Conservation (phyloP, 2,888 invertebrate species). For the Idaea straminata region DNA sequence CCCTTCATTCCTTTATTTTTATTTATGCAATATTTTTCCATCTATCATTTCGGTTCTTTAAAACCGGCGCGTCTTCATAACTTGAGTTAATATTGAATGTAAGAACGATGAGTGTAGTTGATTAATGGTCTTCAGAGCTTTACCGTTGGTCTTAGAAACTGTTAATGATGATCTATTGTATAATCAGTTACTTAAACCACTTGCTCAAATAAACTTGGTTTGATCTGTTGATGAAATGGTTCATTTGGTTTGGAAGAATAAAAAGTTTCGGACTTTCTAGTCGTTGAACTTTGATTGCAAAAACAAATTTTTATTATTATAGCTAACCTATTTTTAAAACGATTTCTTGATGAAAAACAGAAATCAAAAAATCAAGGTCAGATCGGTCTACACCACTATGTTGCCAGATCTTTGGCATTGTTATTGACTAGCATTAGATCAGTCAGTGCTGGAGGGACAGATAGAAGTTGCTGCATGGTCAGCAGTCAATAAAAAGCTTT, state of each 20-base stretch:
- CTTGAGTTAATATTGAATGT: conserved; percentile 30
- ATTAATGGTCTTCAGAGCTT: conserved; percentile 40
- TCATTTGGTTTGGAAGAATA: conserved; percentile 13
- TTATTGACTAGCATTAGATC: no score
- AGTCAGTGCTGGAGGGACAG: no score
- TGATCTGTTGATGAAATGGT: conserved; percentile 25
- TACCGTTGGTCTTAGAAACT: conserved; percentile 33
- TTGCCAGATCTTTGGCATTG: no score
- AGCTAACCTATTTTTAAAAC: no score
- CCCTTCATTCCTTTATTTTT: conserved; percentile 3
- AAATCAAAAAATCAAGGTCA: no score
- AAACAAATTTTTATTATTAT: neutral
- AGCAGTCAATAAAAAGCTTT: no score
- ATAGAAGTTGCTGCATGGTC: no score
- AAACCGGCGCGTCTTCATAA: neutral
- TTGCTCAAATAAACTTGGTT: conserved; percentile 37
- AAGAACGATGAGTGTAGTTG: conserved; percentile 44
- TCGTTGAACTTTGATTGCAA: neutral
- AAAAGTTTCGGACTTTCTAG: conserved; percentile 6
- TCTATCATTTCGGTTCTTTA: conserved; percentile 4
- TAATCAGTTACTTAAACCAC: conserved; percentile 42
- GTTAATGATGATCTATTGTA: conserved; percentile 46
- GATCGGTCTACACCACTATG: no score
- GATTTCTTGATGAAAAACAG: no score
- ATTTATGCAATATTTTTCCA: conserved; percentile 1